Percentiles rank a stretch among this genome's conserved stretches.
phyloP scores from a whole-genome alignment of 2,888 invertebrate genomes.

The Hydrotaea diabolus region DNA sequence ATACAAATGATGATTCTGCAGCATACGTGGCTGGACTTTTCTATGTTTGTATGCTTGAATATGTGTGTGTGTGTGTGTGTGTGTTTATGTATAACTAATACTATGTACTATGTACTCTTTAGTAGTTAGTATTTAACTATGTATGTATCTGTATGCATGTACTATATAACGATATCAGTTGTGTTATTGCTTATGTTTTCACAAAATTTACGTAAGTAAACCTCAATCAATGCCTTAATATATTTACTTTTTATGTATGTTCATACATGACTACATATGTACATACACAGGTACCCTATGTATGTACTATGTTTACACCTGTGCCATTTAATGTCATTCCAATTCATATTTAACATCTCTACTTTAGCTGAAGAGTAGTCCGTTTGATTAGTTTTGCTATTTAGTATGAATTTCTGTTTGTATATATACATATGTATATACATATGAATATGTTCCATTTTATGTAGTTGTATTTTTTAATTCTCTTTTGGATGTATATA shows the following conservation, averaged over 20 bases:
- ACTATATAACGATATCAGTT: constrained; percentile 68
- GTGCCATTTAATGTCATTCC: constrained; percentile 46
- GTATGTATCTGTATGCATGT: constrained; percentile 21
- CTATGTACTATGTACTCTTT: background rate
- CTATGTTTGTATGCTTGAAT: constrained; percentile 31
- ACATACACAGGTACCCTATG: too few relatives aligned
- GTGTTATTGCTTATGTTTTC: constrained; percentile 76
- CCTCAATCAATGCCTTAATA: constrained; percentile 61
- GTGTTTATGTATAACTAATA: background rate
- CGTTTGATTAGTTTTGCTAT: constrained; percentile 64
- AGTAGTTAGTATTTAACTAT: background rate
- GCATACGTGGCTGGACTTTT: constrained; percentile 5
- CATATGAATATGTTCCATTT: constrained; percentile 66
- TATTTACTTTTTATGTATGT: constrained; percentile 9
- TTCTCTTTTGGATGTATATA: constrained; percentile 20
- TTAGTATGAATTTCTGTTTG: background rate
- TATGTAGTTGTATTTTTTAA: constrained; percentile 36
- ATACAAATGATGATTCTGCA: constrained; percentile 3
- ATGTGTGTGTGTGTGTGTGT: constrained; percentile 11
- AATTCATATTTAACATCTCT: constrained; percentile 39
- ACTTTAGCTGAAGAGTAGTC: constrained; percentile 47
- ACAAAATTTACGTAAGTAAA: constrained; percentile 76
- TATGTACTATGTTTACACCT: too few relatives aligned
- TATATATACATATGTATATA: background rate
- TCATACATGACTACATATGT: background rate